These are phyloP conservation scores for Drosophila ohnishii DNA, from an alignment of 1,140 invertebrate genomes.

Conservation along the genomic window DNA sequence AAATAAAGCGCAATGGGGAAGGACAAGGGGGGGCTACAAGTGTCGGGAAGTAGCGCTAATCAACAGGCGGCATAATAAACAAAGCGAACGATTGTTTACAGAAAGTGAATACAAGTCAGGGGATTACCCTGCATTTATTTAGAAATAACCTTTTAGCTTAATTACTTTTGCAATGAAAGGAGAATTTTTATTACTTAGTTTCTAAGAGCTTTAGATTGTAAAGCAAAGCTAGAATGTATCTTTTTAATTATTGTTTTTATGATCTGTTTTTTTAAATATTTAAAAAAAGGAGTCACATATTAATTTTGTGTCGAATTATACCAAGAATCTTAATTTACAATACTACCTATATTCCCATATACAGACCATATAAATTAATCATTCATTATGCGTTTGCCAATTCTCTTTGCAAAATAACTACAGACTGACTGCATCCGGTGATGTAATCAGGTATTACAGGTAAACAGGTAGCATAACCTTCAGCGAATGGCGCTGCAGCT, in stretches of 20 bases:
- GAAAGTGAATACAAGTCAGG: background rate
- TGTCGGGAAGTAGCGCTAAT: conserved; percentile 37
- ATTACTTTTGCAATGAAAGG: background rate
- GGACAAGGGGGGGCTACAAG: background rate
- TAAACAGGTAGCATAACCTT: conserved; percentile 8
- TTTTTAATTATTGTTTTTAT: background rate
- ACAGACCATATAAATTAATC: conserved; percentile 1
- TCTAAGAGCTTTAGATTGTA: background rate
- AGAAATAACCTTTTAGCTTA: background rate
- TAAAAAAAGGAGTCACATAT: too few relatives aligned
- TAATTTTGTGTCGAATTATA: too few relatives aligned
- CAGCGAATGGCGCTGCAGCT: background rate
- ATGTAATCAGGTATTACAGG: conserved; percentile 16
- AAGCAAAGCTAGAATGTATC: background rate
- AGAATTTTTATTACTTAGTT: background rate
- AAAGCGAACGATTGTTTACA: conserved; percentile 7
- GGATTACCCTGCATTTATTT: background rate
- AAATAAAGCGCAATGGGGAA: conserved; percentile 28
- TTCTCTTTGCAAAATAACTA: conserved; percentile 9
- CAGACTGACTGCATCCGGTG: conserved; percentile 13
- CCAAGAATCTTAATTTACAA: background rate
- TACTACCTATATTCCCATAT: background rate
- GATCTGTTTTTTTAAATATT: too few relatives aligned
- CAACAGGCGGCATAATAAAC: conserved; percentile 51
- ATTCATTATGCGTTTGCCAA: conserved; percentile 14